A percentile compares a stretch with the other conserved stretches of the same genome.
phyloP scores from a whole-genome alignment of 1,140 invertebrate genomes.

The Steinernema feltiae region DNA sequence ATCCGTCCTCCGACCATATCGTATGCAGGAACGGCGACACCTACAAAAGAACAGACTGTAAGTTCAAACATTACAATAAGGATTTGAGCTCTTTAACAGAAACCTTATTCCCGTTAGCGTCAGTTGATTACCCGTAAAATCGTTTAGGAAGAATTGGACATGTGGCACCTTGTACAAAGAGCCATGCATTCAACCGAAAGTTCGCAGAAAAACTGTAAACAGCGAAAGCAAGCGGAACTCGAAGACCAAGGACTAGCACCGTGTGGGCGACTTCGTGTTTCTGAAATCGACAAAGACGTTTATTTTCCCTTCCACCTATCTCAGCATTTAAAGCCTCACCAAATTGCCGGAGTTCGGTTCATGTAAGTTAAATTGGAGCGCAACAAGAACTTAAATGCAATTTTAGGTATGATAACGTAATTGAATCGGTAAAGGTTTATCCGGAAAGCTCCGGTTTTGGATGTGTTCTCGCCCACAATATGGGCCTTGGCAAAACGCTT shows the following conservation, averaged over 20 bases:
- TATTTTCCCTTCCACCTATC: not conserved
- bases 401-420: slow-evolving; percentile 54
- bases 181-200: not conserved
- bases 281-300: not conserved
- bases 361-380: not conserved
- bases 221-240: not conserved
- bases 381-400: not conserved
- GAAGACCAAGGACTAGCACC: not conserved
- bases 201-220: no score
- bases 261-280: not conserved
- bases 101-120: no score
- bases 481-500: slow-evolving; percentile 98
- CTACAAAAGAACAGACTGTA: not conserved
- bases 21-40: no score
- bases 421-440: slow-evolving; percentile 48
- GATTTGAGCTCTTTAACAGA: no score
- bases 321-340: not conserved
- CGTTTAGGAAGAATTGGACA: not conserved
- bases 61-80: not conserved
- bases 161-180: not conserved
- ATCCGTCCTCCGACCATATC: no score
- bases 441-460: slow-evolving; percentile 63
- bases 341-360: not conserved
- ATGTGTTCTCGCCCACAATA: slow-evolving; percentile 94
- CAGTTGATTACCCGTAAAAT: no score